These are phyloP conservation scores for Macrophya annulata DNA, from an alignment of 2,888 invertebrate species.

Conservation along the genomic window DNA sequence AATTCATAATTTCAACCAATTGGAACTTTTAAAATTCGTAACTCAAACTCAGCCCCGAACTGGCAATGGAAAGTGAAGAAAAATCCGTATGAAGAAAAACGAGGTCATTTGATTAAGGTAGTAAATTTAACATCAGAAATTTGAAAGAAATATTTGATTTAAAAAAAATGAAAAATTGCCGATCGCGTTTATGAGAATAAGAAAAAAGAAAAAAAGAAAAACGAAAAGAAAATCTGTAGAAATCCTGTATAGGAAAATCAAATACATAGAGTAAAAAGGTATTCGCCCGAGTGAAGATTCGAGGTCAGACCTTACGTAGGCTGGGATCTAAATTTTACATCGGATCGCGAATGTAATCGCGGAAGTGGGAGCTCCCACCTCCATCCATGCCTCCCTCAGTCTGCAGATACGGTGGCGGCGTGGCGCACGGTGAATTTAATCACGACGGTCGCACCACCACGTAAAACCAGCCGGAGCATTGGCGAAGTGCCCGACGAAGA, in stretches of 20 bases:
- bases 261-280: slow-evolving; percentile 40
- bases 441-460: slow-evolving; percentile 53
- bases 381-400: neutral
- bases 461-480: slow-evolving; percentile 42
- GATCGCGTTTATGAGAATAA: neutral
- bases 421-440: slow-evolving; percentile 54
- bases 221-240: neutral
- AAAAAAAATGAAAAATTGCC: neutral
- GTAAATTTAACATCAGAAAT: neutral
- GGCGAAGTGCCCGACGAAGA: slow-evolving; percentile 39
- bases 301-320: slow-evolving; percentile 50
- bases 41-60: too few species aligned
- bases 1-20: too few species aligned
- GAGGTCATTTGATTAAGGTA: too few species aligned
- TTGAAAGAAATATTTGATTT: neutral
- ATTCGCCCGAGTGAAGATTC: slow-evolving; percentile 43
- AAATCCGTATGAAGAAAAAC: too few species aligned
- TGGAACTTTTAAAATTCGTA: too few species aligned
- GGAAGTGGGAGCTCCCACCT: slow-evolving; percentile 51
- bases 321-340: slow-evolving; percentile 53
- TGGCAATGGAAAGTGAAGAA: too few species aligned
- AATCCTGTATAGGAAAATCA: slow-evolving; percentile 19
- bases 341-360: slow-evolving; percentile 56
- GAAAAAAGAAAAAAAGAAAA: neutral
- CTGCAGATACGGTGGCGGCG: slow-evolving; percentile 49